phyloP scores from a whole-genome alignment of 2,797 vertebrate genomes.

The Xenopus petersii region DNA sequence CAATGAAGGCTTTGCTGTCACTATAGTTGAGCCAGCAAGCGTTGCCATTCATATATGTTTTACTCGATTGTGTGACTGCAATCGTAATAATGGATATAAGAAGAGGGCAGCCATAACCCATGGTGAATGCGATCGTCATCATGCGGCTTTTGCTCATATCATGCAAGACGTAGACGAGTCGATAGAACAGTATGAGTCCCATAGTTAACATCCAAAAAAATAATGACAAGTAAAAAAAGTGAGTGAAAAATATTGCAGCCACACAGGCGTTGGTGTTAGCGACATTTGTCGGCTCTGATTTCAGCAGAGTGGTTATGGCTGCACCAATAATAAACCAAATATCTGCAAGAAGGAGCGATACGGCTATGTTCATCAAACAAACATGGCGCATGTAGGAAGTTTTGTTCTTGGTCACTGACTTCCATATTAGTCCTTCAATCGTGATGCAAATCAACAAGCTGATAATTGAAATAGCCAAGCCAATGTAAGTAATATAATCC shows the following conservation, averaged over 20 bases:
- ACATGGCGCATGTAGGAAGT: slow-evolving; percentile 83
- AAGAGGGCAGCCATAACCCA: slow-evolving; percentile 83
- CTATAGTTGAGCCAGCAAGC: slow-evolving; percentile 85
- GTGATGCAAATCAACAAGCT: slow-evolving; percentile 78
- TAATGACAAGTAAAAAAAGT: slow-evolving; percentile 86
- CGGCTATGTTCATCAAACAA: slow-evolving; percentile 81
- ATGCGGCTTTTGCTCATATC: slow-evolving; percentile 78
- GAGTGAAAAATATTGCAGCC: slow-evolving; percentile 80
- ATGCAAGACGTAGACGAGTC: slow-evolving; percentile 80
- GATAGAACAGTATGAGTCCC: slow-evolving; percentile 84
- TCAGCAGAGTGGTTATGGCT: slow-evolving; percentile 43
- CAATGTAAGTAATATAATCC: slow-evolving; percentile 74
- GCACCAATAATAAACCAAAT: slow-evolving; percentile 80
- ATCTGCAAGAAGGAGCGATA: slow-evolving; percentile 81
- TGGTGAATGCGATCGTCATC: slow-evolving; percentile 71
- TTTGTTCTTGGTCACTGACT: slow-evolving; percentile 74
- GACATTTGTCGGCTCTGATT: accelerated
- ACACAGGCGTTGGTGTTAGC: slow-evolving; percentile 59
- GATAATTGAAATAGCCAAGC: slow-evolving; percentile 77
- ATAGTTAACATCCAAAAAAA: slow-evolving; percentile 93
- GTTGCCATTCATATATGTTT: slow-evolving; percentile 61
- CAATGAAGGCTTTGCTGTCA: slow-evolving; percentile 76
- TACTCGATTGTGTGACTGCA: slow-evolving; percentile 70
- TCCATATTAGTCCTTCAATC: slow-evolving; percentile 84
- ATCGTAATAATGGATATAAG: slow-evolving; percentile 79